These are phyloP conservation scores for Chrysochloris asiatica DNA, from an alignment of 2,113 vertebrate species.

Conservation along the genomic window DNA sequence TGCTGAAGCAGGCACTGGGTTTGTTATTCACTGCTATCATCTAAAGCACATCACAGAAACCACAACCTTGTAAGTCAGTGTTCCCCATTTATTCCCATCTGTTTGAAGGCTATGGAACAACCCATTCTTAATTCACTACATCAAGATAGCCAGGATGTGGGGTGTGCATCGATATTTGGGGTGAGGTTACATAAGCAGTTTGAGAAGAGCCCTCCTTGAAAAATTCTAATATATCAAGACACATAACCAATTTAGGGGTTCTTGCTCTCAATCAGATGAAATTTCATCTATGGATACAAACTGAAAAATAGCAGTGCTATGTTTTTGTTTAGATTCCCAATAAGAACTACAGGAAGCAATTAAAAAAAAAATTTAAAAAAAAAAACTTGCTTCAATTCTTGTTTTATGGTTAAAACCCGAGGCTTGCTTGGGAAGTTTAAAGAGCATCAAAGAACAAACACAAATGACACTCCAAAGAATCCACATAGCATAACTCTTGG, in stretches of 20 bases:
- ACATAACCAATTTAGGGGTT: not conserved
- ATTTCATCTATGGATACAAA: slow-evolving; percentile 23
- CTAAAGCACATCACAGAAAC: slow-evolving; percentile 33
- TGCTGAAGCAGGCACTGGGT: slow-evolving; percentile 5
- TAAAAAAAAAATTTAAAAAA: too few species aligned
- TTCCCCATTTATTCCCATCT: not conserved
- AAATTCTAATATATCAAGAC: slow-evolving; percentile 37
- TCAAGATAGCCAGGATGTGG: not conserved
- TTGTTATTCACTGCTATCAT: not conserved
- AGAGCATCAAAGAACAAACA: not conserved
- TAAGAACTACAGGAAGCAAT: not conserved
- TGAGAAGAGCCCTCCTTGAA: not conserved
- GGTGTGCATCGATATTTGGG: not conserved
- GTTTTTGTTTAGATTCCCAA: slow-evolving; percentile 5
- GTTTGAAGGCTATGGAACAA: not conserved
- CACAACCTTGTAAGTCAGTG: not conserved
- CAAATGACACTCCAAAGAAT: not conserved
- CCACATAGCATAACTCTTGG: not conserved
- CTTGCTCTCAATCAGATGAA: not conserved
- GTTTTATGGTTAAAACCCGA: not conserved
- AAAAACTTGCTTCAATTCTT: not conserved
- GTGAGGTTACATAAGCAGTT: not conserved
- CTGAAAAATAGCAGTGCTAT: not conserved
- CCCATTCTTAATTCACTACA: not conserved
- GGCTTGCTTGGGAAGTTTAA: not conserved